Evolutionary conservation across 92 coral and sea anemone species (phyloP).

Genomic region (Zoanthus sociatus): DNA sequence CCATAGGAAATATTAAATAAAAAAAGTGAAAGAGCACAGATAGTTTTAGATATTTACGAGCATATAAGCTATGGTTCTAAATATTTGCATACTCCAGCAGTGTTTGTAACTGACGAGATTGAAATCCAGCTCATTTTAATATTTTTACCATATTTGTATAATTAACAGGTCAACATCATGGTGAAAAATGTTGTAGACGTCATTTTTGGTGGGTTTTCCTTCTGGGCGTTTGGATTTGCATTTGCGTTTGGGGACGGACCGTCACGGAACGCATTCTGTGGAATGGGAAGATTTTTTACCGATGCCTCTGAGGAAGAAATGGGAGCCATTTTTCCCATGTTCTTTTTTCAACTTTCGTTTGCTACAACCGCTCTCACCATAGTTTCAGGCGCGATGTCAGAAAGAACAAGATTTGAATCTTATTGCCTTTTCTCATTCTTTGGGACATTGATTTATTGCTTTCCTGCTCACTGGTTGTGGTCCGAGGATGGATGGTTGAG

Average conservation of each 20-base stretch:
- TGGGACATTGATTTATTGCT: conserved; percentile 67
- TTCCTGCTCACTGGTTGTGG: conserved; percentile 80
- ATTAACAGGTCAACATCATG: conserved; percentile 75
- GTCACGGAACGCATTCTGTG: conserved; percentile 73
- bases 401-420: conserved; percentile 67
- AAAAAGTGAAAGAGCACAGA: no score
- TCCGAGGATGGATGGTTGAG: conserved; percentile 69
- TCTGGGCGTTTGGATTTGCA: conserved; percentile 81
- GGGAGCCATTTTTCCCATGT: conserved; percentile 70
- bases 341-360: conserved; percentile 72
- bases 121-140: no score
- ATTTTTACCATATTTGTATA: not conserved
- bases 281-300: conserved; percentile 78
- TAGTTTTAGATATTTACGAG: no score
- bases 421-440: conserved; percentile 69
- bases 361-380: conserved; percentile 76
- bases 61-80: no score
- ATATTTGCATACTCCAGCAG: no score
- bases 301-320: conserved; percentile 71
- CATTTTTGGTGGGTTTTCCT: conserved; percentile 81
- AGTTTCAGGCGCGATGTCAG: conserved; percentile 77
- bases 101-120: no score
- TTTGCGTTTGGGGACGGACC: conserved; percentile 76
- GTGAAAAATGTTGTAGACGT: conserved; percentile 82
- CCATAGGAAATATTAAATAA: no score